A percentile compares a stretch with the other conserved stretches of the same genome.
Evolutionary conservation across 2,113 vertebrate species (phyloP).

Genomic region (Syngnathus floridae): DNA sequence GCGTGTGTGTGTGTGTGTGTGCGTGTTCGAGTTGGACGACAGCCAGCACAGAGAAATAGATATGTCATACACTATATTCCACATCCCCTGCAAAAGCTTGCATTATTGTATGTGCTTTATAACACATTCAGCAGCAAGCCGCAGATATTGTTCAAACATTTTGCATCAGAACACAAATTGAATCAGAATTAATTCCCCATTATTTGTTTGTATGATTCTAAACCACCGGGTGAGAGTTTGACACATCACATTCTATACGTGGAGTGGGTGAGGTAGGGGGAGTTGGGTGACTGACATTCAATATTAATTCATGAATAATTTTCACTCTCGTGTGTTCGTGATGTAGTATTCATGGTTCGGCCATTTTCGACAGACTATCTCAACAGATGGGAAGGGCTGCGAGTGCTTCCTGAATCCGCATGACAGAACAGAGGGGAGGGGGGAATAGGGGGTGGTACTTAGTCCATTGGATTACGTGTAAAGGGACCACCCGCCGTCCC

Average conservation of each 20-base stretch:
- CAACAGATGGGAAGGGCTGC: slow-evolving; percentile 8
- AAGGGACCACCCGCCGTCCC: slow-evolving; percentile 26
- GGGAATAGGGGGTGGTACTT: slow-evolving; percentile 45
- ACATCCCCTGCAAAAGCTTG: neutral
- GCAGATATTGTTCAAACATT: neutral
- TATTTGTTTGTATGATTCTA: neutral
- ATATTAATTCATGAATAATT: neutral
- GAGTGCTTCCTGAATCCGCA: slow-evolving; percentile 48
- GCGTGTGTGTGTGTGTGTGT: slow-evolving; percentile 27
- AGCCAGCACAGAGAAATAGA: slow-evolving; percentile 32
- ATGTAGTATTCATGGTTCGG: slow-evolving; percentile 1
- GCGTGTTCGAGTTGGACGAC: slow-evolving; percentile 50
- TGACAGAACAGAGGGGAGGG: slow-evolving; percentile 48
- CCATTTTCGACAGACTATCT: neutral
- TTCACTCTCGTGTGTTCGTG: neutral
- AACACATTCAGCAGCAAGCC: neutral
- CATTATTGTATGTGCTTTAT: neutral
- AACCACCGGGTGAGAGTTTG: neutral
- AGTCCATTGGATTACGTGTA: slow-evolving; percentile 45
- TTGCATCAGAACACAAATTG: neutral
- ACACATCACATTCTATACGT: neutral
- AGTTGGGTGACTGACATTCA: neutral
- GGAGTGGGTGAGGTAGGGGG: neutral
- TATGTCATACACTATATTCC: neutral
- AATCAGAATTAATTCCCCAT: neutral